Percentiles rank a stretch among this genome's conserved stretches.
Conservation (phyloP, 2,113 vertebrate species). For the Tetrax tetrax region DNA sequence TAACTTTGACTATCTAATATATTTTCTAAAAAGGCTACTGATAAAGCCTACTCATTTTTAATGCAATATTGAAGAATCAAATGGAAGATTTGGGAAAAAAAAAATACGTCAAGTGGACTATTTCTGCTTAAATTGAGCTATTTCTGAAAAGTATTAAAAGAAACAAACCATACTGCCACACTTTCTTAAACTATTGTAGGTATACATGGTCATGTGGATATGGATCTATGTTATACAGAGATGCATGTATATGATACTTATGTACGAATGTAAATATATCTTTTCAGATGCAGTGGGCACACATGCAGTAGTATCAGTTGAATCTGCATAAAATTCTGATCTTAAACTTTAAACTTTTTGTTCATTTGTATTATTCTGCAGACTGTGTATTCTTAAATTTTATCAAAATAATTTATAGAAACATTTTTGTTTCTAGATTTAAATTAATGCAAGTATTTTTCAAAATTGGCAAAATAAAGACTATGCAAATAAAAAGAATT, state of each 20-base stretch:
- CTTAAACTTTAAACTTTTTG: background rate
- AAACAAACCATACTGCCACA: background rate
- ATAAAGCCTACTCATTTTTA: background rate
- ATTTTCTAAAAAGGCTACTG: background rate
- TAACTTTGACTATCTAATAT: background rate
- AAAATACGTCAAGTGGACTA: background rate
- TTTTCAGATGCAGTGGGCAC: background rate
- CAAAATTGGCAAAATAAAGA: background rate
- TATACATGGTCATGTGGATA: background rate
- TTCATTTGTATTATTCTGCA: background rate
- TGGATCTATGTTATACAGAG: background rate
- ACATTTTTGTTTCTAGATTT: background rate
- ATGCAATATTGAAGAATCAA: background rate
- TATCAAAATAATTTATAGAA: background rate
- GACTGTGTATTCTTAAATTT: background rate
- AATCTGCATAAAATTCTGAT: background rate
- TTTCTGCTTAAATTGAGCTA: background rate
- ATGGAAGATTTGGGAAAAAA: background rate
- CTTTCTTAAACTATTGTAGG: background rate
- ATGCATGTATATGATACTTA: background rate
- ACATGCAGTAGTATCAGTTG: background rate
- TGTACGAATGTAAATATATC: background rate
- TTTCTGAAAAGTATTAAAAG: background rate
- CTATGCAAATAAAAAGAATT: background rate
- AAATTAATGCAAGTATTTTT: background rate